Base-by-base conservation (phyloP, 2,113 vertebrate species). In the Hydrolagus affinis region DNA sequence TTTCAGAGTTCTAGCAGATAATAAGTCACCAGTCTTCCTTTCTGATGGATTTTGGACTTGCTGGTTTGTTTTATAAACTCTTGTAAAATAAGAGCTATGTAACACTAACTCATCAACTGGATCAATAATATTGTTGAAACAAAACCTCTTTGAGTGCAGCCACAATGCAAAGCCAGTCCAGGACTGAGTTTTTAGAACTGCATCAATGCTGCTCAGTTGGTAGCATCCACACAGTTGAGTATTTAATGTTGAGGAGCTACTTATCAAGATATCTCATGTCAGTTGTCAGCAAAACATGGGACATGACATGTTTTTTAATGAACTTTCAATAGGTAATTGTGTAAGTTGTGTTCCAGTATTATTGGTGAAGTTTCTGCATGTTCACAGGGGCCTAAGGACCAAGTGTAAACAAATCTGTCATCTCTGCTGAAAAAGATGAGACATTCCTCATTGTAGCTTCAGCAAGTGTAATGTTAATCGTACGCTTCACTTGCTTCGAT, bases 341-440 rank as follows among this genome's bases (percentile, higher is more conserved):
- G 78, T 83, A 83, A 83, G 66, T 68, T 68, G 25, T 83, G 78
- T 83, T 83, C 78, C 78, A 83, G 78, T 68, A 68, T 83, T 83
- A 66, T 83, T 66, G 78, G 62, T 83, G 78, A 83, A 66, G 66
- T 28, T 83, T 83, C 78, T 83, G 78, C 78, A 83, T 83, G 78
- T 83, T 83, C 78, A 83, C 17, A 66, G 78, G 17, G 78, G 62
- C 64, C 78, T 83, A 83, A 66, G 78, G 78, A 83, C 78, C 78
- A 83, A 83, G 15, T 30, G 64, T 30, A 19, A 68, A 83, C 15
- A 64, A 66, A 83, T 32, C 60, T 68, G 78, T 30, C 78, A 68
- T 83, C 60, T 83, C 62, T 83, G 62, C 78, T 32, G 66, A 78
- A 83, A 32, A 66, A 32, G 60, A 68, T 10, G 32, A 83, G 78